Evolutionary conservation across 2,888 invertebrate genomes (phyloP).

Genomic region (Nomada hirtipes): DNA sequence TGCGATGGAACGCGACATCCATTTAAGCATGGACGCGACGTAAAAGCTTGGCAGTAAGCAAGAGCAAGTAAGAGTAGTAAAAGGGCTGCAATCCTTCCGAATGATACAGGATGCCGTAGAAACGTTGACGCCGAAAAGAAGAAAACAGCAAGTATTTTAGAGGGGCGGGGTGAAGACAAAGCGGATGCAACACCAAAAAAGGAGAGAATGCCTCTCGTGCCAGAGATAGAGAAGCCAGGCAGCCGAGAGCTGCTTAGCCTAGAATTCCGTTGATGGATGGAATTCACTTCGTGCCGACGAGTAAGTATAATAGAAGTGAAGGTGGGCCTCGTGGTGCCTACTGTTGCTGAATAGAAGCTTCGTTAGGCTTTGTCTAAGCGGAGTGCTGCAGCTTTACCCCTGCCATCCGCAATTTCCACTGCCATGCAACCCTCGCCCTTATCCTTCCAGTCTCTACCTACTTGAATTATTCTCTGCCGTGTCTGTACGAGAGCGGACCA

Average conservation of each 20-base stretch:
- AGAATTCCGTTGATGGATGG: conserved; percentile 73
- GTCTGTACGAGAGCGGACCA: conserved; percentile 46
- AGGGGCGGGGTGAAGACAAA: conserved; percentile 54
- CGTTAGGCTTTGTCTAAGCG: conserved; percentile 77
- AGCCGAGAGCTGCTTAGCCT: conserved; percentile 67
- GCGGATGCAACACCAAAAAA: conserved; percentile 57
- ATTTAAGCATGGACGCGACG: background rate
- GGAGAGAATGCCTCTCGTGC: conserved; percentile 56
- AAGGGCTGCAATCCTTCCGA: background rate
- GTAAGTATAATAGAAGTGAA: conserved; percentile 76
- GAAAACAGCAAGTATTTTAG: conserved; percentile 32
- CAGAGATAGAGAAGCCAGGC: conserved; percentile 53
- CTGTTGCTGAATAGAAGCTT: conserved; percentile 77
- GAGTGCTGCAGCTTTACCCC: conserved; percentile 70
- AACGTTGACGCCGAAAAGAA: conserved; percentile 15
- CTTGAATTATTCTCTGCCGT: conserved; percentile 71
- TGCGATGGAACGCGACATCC: background rate
- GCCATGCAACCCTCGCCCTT: conserved; percentile 50
- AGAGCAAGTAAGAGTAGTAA: no score
- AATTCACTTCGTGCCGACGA: conserved; percentile 71
- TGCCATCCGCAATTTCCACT: conserved; percentile 52
- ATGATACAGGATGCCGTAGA: background rate
- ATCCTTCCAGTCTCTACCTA: conserved; percentile 63
- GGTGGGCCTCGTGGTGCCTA: conserved; percentile 74
- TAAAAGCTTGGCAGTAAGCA: no score